Evolutionary conservation across 2,888 invertebrate genomes (phyloP).

Genomic region (Lottia scabra): DNA sequence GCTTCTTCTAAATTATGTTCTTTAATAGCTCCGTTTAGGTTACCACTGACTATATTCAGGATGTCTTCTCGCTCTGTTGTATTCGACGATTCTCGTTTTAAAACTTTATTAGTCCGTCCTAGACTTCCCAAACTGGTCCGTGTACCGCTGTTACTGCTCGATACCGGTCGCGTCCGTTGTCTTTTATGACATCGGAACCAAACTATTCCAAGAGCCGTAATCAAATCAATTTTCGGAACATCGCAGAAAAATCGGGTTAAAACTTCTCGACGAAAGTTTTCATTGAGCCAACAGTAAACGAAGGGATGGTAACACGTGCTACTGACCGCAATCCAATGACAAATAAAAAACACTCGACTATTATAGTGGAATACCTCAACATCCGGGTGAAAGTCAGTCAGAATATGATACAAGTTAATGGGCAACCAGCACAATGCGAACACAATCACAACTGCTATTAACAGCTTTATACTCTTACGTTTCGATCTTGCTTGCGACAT

Average conservation of each 20-base stretch:
- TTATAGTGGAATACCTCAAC: constrained; percentile 61
- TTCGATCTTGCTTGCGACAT: constrained; percentile 65
- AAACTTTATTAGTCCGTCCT: neutral
- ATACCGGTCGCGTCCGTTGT: neutral
- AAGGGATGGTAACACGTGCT: constrained; percentile 71
- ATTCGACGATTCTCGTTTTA: neutral
- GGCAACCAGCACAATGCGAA: constrained; percentile 72
- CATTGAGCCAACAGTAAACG: constrained; percentile 71
- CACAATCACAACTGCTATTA: constrained; percentile 69
- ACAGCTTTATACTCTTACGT: constrained; percentile 70
- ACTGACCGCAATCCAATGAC: constrained; percentile 71
- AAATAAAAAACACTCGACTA: constrained; percentile 67
- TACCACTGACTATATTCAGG: too few relatives aligned
- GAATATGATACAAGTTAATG: constrained; percentile 69
- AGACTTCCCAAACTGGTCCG: neutral
- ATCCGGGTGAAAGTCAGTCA: constrained; percentile 65
- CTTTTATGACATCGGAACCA: neutral
- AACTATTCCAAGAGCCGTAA: neutral
- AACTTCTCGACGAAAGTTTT: constrained; percentile 68
- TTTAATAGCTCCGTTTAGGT: too few relatives aligned
- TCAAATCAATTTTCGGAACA: constrained; percentile 4
- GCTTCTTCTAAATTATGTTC: too few relatives aligned
- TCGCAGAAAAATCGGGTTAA: constrained; percentile 48
- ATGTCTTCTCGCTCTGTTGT: neutral
- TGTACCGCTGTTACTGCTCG: neutral